A percentile compares a stretch with the other conserved stretches of the same genome.
phyloP scores from a whole-genome alignment of 2,113 vertebrate species.

The Rana temporaria region DNA sequence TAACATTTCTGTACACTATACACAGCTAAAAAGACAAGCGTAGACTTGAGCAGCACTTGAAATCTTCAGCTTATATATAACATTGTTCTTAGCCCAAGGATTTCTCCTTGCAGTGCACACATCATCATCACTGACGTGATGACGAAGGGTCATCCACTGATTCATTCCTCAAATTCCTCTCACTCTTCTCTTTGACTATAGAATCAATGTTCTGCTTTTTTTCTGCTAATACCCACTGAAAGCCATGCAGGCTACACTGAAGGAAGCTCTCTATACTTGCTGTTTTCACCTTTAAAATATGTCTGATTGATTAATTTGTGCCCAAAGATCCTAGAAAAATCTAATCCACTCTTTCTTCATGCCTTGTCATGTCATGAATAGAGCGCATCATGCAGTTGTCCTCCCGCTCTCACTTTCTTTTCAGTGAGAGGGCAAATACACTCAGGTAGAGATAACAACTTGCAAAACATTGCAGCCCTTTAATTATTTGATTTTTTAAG shows the following conservation, averaged over 20 bases:
- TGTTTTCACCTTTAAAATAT: neutral
- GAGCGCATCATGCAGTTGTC: neutral
- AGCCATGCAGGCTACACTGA: constrained; percentile 7
- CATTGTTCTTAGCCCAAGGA: neutral
- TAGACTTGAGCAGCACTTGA: no score
- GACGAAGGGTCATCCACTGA: neutral
- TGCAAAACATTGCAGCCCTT: no score
- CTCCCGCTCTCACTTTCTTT: neutral
- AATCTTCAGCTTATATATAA: neutral
- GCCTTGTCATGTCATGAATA: neutral
- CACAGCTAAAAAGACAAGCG: no score
- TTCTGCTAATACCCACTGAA: constrained; percentile 8
- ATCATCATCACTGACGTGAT: neutral
- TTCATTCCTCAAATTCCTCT: neutral
- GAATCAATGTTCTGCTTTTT: neutral
- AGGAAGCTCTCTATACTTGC: neutral
- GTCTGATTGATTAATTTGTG: constrained; percentile 9
- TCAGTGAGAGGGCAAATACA: no score
- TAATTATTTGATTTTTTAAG: no score
- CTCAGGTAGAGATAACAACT: no score
- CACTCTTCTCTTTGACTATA: neutral
- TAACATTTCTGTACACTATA: no score
- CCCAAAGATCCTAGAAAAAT: neutral
- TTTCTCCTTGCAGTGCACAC: neutral
- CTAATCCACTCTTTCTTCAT: neutral